Evolutionary conservation across 2,113 vertebrate species (phyloP).

Genomic region (Poeciliopsis prolifica): DNA sequence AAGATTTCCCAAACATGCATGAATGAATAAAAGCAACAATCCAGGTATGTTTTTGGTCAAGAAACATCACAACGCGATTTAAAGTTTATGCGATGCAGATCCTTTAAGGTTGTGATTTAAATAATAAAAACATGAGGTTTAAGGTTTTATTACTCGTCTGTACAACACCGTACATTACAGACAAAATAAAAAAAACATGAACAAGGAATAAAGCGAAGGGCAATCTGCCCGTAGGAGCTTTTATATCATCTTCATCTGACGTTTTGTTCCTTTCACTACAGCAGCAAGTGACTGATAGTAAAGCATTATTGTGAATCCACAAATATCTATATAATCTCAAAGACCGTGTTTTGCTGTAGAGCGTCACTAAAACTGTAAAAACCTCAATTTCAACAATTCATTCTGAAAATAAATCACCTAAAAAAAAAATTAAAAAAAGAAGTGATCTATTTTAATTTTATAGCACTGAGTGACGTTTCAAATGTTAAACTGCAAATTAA

Average conservation of each 20-base stretch:
- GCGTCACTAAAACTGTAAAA: constrained; percentile 29
- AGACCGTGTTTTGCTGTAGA: constrained; percentile 31
- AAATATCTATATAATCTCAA: constrained; percentile 60
- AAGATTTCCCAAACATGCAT: too few species aligned
- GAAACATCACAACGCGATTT: too few species aligned
- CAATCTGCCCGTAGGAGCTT: constrained; percentile 37
- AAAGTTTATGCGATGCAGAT: too few species aligned
- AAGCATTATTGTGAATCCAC: constrained; percentile 44
- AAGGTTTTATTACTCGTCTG: constrained; percentile 67
- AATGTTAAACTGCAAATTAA: constrained; percentile 53
- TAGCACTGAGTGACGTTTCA: constrained; percentile 38
- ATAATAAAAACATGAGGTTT: constrained; percentile 21
- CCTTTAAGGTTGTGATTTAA: background rate
- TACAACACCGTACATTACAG: constrained; percentile 64
- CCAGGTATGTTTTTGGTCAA: too few species aligned
- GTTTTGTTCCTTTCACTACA: constrained; percentile 39
- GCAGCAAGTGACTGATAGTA: constrained; percentile 36
- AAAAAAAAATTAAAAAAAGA: background rate
- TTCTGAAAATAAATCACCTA: constrained; percentile 33
- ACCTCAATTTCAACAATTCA: constrained; percentile 25
- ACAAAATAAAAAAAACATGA: constrained; percentile 62
- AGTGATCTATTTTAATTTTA: constrained; percentile 30
- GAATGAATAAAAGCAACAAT: too few species aligned
- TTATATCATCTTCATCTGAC: constrained; percentile 15
- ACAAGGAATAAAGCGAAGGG: constrained; percentile 52